Percentiles rank a stretch among this genome's conserved stretches.
These are phyloP conservation scores for Daubentonia madagascariensis DNA, from an alignment of 2,113 vertebrate genomes.

Conservation along the genomic window DNA sequence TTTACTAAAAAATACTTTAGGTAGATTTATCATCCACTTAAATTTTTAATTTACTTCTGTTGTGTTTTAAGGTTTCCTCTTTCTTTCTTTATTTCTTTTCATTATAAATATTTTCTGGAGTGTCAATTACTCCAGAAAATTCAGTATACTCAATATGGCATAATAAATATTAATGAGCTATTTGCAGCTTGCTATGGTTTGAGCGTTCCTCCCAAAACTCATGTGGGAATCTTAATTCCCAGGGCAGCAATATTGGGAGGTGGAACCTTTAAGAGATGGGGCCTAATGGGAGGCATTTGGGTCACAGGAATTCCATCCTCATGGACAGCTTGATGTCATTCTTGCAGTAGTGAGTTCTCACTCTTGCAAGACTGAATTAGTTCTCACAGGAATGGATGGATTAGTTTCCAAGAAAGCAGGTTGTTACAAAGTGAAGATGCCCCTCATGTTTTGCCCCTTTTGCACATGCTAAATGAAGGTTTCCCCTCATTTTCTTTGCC, in stretches of 20 bases:
- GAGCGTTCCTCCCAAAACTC: not conserved
- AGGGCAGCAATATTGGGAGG: not conserved
- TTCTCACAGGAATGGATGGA: not conserved
- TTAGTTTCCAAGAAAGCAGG: not conserved
- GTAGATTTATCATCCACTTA: not conserved
- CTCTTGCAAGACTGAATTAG: not conserved
- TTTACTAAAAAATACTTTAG: not conserved
- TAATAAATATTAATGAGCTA: not conserved
- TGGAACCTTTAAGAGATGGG: not conserved
- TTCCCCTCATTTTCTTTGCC: not conserved
- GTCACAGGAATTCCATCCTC: not conserved
- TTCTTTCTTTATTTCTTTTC: not conserved
- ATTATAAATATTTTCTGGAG: not conserved
- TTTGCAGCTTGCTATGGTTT: not conserved
- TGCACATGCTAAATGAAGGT: not conserved
- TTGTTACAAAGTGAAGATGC: not conserved
- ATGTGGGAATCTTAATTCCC: not conserved
- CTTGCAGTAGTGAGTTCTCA: not conserved
- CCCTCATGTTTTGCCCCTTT: not conserved
- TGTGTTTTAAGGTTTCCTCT: not conserved
- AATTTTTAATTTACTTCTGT: conserved; percentile 11
- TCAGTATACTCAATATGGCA: not conserved
- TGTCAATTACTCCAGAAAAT: not conserved
- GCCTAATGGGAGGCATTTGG: not conserved
- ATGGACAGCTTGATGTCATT: not conserved